These are phyloP conservation scores for Agrotis exclamationis DNA, from an alignment of 2,888 invertebrate species.

Conservation along the genomic window DNA sequence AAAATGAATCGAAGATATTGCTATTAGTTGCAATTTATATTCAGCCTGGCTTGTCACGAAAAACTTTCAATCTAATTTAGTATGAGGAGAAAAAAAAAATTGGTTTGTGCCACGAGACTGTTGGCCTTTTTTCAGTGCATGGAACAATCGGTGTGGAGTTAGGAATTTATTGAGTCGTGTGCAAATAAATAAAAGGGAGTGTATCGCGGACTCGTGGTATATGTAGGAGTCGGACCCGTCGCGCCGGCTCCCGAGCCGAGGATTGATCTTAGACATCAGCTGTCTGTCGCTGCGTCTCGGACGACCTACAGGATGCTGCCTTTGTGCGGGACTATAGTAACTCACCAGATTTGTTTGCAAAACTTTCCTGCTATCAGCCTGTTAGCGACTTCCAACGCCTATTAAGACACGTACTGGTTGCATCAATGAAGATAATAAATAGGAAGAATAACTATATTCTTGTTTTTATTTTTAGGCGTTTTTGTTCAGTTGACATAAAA, in stretches of 20 bases:
- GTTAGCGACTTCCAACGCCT: too few species aligned
- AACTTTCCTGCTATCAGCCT: too few species aligned
- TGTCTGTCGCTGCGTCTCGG: slow-evolving; percentile 80
- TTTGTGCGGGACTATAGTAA: not conserved
- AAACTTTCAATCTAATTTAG: slow-evolving; percentile 76
- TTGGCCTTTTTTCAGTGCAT: slow-evolving; percentile 81
- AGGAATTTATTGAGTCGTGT: slow-evolving; percentile 89
- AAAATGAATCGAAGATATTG: slow-evolving; percentile 57
- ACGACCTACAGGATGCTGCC: slow-evolving; percentile 71
- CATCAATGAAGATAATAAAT: too few species aligned
- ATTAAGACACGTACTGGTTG: too few species aligned
- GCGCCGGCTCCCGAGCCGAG: slow-evolving; percentile 71
- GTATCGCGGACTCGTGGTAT: slow-evolving; percentile 63
- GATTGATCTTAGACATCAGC: slow-evolving; percentile 89
- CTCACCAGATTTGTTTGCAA: not conserved
- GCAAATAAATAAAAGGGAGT: slow-evolving; percentile 81
- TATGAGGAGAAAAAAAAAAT: slow-evolving; percentile 66
- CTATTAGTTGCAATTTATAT: slow-evolving; percentile 64
- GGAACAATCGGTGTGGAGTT: slow-evolving; percentile 83
- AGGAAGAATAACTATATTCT: too few species aligned
- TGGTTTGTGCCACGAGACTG: slow-evolving; percentile 64
- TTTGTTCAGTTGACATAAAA: too few species aligned
- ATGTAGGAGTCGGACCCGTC: slow-evolving; percentile 77
- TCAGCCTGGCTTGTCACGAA: slow-evolving; percentile 68
- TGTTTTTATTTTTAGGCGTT: too few species aligned